Evolutionary conservation across 2,888 invertebrate species (phyloP).

Genomic region (Drosophila mercatorum): DNA sequence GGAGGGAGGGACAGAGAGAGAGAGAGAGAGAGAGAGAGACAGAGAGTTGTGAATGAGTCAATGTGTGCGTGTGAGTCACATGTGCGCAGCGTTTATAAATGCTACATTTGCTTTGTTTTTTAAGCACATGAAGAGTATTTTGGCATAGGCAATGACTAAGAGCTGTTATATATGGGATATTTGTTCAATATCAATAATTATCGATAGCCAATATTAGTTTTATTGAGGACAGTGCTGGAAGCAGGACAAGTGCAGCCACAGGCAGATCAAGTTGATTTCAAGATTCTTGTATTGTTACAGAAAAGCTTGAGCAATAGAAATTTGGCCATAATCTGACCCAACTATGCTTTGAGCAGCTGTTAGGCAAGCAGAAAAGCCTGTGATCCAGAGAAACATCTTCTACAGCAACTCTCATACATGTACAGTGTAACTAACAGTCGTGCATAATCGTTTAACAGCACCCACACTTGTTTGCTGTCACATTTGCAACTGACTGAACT

Average conservation of each 20-base stretch:
- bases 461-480: constrained; percentile 13
- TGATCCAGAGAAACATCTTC: too few species aligned
- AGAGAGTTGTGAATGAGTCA: constrained; percentile 8
- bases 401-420: not conserved
- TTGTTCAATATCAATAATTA: not conserved
- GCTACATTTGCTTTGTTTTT: constrained; percentile 22
- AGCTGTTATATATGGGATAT: too few species aligned
- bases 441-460: not conserved
- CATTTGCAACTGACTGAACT: constrained; percentile 18
- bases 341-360: too few species aligned
- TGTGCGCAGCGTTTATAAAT: constrained; percentile 33
- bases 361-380: too few species aligned
- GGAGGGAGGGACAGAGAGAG: not conserved
- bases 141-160: too few species aligned
- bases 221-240: too few species aligned
- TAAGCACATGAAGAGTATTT: not conserved
- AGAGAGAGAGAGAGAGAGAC: not conserved
- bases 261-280: too few species aligned
- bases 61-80: constrained; percentile 30
- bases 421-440: not conserved
- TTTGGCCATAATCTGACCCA: too few species aligned
- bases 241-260: too few species aligned
- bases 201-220: too few species aligned
- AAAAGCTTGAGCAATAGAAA: too few species aligned
- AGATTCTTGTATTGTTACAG: too few species aligned